These are phyloP conservation scores for Helicoverpa armigera DNA, from an alignment of 1,140 invertebrate species.

Conservation along the genomic window DNA sequence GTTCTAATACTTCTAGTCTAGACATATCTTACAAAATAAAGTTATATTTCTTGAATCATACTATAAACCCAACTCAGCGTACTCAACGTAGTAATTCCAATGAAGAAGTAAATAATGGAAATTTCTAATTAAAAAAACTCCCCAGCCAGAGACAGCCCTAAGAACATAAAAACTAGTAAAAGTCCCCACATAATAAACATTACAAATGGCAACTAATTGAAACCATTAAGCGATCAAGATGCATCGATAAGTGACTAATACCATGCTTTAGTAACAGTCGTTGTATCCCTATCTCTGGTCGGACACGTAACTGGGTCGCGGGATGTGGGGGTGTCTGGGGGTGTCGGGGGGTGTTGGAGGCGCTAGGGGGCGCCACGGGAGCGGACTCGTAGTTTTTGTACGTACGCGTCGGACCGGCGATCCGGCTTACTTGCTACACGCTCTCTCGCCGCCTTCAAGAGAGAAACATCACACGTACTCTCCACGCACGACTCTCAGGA, in stretches of 20 bases:
- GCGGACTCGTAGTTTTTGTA: slow-evolving; percentile 76
- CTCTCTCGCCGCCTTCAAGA: slow-evolving; percentile 56
- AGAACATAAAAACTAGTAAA: background rate
- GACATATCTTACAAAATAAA: no score
- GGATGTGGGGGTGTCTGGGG: slow-evolving; percentile 47
- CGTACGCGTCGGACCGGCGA: slow-evolving; percentile 71
- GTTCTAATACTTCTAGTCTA: no score
- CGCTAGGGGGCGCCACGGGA: slow-evolving; percentile 49
- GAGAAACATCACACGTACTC: slow-evolving; percentile 55
- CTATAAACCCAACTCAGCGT: no score
- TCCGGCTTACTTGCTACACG: slow-evolving; percentile 63
- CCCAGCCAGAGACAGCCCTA: background rate
- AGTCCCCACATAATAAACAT: slow-evolving; percentile 37
- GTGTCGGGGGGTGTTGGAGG: slow-evolving; percentile 48
- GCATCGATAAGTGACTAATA: slow-evolving; percentile 37
- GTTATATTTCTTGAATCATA: no score
- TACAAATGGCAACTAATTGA: slow-evolving; percentile 32
- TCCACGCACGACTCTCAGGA: slow-evolving; percentile 33
- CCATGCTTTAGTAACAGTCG: slow-evolving; percentile 37
- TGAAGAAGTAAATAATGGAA: no score
- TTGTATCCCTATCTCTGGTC: slow-evolving; percentile 39
- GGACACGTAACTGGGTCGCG: slow-evolving; percentile 69
- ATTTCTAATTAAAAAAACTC: background rate
- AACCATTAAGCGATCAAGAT: slow-evolving; percentile 42
- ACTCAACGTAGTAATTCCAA: no score